phyloP scores from a whole-genome alignment of 2,797 vertebrate species.

The Malurus leucopterus region DNA sequence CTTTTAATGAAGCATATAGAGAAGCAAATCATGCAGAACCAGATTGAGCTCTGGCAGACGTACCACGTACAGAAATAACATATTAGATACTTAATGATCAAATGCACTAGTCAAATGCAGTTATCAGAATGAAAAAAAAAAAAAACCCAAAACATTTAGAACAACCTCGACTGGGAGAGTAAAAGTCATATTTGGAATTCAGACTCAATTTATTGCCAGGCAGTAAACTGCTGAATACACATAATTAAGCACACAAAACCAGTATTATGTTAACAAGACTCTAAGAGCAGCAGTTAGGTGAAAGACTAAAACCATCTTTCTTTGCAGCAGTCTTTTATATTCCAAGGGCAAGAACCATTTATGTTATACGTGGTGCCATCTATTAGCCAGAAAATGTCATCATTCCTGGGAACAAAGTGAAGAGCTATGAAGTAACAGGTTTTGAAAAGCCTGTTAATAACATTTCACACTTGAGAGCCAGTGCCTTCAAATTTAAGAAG shows the following conservation, averaged over 20 bases:
- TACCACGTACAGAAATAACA: not conserved
- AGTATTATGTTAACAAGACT: not conserved
- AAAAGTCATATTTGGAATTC: not conserved
- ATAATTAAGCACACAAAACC: not conserved
- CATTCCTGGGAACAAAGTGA: not conserved
- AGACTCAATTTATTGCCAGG: not conserved
- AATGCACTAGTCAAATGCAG: not conserved
- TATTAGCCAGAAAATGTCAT: not conserved
- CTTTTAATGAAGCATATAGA: not conserved
- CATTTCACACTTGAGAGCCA: not conserved
- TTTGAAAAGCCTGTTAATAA: not conserved
- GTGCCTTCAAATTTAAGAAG: not conserved
- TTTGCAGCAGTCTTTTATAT: not conserved
- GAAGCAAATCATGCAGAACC: not conserved
- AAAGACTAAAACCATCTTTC: not conserved
- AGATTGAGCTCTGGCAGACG: not conserved
- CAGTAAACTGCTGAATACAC: not conserved
- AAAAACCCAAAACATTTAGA: not conserved
- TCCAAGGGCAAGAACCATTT: not conserved
- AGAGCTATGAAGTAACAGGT: not conserved
- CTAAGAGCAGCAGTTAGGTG: not conserved
- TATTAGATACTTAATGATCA: not conserved
- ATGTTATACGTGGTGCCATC: fast-evolving
- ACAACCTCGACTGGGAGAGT: not conserved
- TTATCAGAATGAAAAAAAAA: not conserved